phyloP scores from a whole-genome alignment of 2,797 vertebrate species.

The Mastacembelus armatus region DNA sequence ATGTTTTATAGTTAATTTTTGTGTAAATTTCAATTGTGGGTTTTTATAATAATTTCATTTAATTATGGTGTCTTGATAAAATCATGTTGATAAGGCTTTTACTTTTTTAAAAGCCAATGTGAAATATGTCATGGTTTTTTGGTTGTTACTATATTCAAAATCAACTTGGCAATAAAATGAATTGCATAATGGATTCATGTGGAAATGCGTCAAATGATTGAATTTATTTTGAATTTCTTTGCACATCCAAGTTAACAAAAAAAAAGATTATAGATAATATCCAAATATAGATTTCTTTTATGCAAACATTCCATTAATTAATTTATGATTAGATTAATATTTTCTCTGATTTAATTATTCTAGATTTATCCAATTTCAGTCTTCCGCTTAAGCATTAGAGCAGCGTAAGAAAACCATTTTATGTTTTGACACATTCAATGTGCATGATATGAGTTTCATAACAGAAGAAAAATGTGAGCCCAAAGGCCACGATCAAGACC shows the following conservation, averaged over 20 bases:
- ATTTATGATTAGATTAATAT: not conserved
- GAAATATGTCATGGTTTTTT: conserved; percentile 76
- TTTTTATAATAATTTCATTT: conserved; percentile 79
- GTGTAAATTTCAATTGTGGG: conserved; percentile 84
- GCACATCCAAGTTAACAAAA: not conserved
- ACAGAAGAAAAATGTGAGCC: conserved; percentile 48
- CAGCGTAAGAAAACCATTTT: conserved; percentile 15
- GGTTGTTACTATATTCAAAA: conserved; percentile 83
- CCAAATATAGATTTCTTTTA: not conserved
- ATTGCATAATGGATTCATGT: conserved; percentile 75
- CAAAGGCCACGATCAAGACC: conserved; percentile 47
- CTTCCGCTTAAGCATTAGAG: conserved; percentile 4
- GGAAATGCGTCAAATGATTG: conserved; percentile 41
- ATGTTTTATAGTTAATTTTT: conserved; percentile 84
- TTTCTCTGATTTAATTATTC: conserved; percentile 4
- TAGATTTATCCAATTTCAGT: not conserved
- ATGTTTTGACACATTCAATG: conserved; percentile 54
- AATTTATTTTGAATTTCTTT: conserved; percentile 9
- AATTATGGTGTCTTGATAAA: conserved; percentile 75
- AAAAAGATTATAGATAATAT: not conserved
- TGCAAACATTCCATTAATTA: not conserved
- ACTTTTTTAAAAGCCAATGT: conserved; percentile 84
- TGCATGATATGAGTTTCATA: conserved; percentile 62
- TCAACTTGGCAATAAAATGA: conserved; percentile 87
- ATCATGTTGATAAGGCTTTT: conserved; percentile 84